phyloP scores from a whole-genome alignment of 2,888 invertebrate genomes.

The Himalopsyche kuldschensis region DNA sequence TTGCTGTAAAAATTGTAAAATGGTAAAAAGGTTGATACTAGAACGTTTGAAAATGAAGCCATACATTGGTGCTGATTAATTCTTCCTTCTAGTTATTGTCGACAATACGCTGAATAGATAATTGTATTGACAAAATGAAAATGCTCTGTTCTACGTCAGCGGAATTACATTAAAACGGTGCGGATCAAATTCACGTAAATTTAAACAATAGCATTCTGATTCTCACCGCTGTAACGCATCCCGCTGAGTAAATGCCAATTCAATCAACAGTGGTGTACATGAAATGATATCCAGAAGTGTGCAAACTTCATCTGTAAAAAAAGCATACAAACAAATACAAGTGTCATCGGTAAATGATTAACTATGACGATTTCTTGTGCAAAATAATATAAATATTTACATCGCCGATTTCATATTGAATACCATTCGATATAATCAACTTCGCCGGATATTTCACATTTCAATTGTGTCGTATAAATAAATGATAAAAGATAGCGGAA shows the following conservation, averaged over 20 bases:
- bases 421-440: neutral
- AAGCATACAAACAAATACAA: constrained; percentile 2
- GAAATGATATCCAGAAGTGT: constrained; percentile 21
- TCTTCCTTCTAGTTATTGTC: too few species aligned
- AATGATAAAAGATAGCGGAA: neutral
- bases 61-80: too few species aligned
- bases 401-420: neutral
- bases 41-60: too few species aligned
- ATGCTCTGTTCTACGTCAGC: neutral
- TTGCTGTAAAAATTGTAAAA: too few species aligned
- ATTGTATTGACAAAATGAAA: neutral
- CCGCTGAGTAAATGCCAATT: constrained; percentile 45
- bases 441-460: neutral
- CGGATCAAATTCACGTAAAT: neutral
- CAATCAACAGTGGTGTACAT: constrained; percentile 41
- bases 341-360: neutral
- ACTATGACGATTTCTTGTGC: neutral
- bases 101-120: neutral
- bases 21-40: too few species aligned
- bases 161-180: neutral
- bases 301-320: constrained; percentile 29
- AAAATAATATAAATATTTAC: neutral
- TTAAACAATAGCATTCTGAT: neutral
- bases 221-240: constrained; percentile 48
- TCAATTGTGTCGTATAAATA: neutral